These are phyloP conservation scores for Philhelius pedissequus DNA, from an alignment of 2,888 invertebrate genomes.

Conservation along the genomic window DNA sequence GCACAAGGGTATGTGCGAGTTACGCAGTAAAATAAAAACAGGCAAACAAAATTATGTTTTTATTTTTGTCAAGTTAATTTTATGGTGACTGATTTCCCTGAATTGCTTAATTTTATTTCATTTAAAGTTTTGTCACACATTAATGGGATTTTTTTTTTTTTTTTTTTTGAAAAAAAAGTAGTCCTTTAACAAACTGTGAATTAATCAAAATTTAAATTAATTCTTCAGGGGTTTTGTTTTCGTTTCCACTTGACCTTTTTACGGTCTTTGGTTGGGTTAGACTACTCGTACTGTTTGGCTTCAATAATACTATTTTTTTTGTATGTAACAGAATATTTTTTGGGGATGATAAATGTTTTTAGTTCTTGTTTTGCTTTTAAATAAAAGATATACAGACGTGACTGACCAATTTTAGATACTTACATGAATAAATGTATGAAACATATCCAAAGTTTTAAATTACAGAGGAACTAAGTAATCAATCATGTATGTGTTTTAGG, in stretches of 20 bases:
- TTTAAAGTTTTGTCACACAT: slow-evolving; percentile 9
- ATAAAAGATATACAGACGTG: no score
- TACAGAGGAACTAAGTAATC: no score
- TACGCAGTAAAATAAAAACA: no score
- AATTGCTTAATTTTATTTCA: background rate
- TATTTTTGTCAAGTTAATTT: background rate
- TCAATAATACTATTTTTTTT: background rate
- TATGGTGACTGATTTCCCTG: background rate
- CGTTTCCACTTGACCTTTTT: background rate
- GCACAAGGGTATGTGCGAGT: no score
- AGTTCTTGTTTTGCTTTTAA: background rate
- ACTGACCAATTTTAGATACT: no score
- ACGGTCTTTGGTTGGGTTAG: background rate
- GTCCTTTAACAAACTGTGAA: background rate
- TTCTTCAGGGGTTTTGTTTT: background rate
- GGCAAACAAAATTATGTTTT: no score
- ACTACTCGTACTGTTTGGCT: background rate
- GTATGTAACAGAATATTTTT: background rate
- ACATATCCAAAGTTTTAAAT: no score
- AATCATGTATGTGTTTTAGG: no score
- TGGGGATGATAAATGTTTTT: background rate
- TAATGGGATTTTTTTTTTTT: background rate
- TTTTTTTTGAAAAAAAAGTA: no score
- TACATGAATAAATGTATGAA: no score
- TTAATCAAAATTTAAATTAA: slow-evolving; percentile 16